phyloP scores from a whole-genome alignment of 2,888 invertebrate genomes.

The Hyposoter dolosus region DNA sequence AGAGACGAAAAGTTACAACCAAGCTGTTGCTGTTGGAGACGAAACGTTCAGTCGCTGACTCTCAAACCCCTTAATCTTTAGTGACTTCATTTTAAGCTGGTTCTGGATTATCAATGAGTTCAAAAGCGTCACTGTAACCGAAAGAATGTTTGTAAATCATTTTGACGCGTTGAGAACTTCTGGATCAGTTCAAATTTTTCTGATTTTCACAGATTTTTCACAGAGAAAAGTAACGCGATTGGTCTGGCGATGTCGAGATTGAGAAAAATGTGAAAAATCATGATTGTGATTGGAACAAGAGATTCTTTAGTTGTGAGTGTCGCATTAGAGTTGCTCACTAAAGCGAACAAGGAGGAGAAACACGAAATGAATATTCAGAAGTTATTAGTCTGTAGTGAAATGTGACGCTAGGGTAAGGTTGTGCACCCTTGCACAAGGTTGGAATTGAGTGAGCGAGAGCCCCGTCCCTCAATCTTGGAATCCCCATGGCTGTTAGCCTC shows the following conservation, averaged over 20 bases:
- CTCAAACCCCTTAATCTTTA: background rate
- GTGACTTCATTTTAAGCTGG: background rate
- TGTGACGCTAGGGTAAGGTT: conserved; percentile 81
- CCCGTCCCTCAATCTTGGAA: conserved; percentile 15
- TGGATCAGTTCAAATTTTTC: background rate
- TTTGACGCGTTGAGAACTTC: background rate
- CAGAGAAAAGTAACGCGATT: background rate
- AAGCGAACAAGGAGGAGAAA: conserved; percentile 82
- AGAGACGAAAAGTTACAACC: background rate
- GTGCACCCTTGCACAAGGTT: conserved; percentile 78
- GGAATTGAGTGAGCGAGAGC: conserved; percentile 18
- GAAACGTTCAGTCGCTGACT: background rate
- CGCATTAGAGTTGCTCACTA: conserved; percentile 82
- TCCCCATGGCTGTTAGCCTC: background rate
- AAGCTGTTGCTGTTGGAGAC: background rate
- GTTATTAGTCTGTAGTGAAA: conserved; percentile 85
- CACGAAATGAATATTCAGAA: conserved; percentile 85
- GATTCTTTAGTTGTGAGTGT: conserved; percentile 77
- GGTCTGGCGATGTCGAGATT: background rate
- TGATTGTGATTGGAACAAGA: conserved; percentile 12
- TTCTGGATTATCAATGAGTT: background rate
- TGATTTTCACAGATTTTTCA: background rate
- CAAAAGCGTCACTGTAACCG: background rate
- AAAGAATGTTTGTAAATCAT: background rate
- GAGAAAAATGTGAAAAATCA: background rate